Percentiles rank a stretch among this genome's conserved stretches.
phyloP scores from a whole-genome alignment of 1,140 invertebrate genomes.

The Caenorhabditis elegans region DNA sequence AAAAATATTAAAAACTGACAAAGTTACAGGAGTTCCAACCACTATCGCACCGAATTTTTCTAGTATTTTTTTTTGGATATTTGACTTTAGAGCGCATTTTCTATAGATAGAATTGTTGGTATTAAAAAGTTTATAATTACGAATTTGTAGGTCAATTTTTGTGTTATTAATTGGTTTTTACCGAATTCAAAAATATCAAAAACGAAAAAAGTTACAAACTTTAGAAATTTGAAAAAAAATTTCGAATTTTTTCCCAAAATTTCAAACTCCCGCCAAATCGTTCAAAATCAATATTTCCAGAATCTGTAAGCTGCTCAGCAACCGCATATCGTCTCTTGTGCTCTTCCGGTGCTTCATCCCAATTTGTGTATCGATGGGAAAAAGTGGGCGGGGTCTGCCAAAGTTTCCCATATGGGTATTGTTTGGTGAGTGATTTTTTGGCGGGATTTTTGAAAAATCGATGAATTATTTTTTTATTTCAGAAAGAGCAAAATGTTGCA shows the following conservation, averaged over 20 bases:
- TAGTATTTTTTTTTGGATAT: no score
- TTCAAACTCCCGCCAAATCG: no score
- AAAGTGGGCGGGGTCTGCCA: conserved; percentile 34
- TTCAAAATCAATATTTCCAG: not conserved
- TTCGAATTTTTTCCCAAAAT: no score
- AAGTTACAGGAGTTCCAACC: no score
- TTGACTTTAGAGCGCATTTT: not conserved
- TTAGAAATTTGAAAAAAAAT: no score
- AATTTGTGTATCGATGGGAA: conserved; percentile 40
- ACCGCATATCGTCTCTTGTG: not conserved
- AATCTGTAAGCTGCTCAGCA: not conserved
- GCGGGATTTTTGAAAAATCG: no score
- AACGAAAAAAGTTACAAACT: no score
- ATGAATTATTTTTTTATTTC: not conserved
- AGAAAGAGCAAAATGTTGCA: not conserved
- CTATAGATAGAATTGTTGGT: not conserved
- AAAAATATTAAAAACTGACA: no score
- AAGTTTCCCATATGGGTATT: conserved; percentile 33
- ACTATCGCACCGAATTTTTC: no score
- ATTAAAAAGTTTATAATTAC: not conserved
- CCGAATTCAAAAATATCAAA: no score
- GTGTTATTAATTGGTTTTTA: no score
- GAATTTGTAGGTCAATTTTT: not conserved
- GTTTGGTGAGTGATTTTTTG: conserved; percentile 3
- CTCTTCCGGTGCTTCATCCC: not conserved